These are phyloP conservation scores for Colistium nudipinnis DNA, from an alignment of 2,113 vertebrate genomes.

Conservation along the genomic window DNA sequence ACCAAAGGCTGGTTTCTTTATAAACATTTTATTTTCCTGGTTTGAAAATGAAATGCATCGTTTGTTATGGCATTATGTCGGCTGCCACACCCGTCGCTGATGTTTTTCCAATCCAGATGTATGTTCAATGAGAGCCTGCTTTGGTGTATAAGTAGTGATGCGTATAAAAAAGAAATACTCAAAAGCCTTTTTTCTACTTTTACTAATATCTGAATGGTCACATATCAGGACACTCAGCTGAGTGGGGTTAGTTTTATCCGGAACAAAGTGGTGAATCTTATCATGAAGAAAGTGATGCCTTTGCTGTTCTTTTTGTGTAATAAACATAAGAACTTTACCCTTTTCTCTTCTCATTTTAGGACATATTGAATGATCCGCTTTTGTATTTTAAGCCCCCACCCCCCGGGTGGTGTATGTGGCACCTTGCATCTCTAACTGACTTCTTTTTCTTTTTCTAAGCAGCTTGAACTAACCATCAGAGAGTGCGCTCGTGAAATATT, in stretches of 20 bases:
- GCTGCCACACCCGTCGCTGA: conserved; percentile 22
- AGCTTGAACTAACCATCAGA: conserved; percentile 9
- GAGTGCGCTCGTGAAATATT: conserved; percentile 22
- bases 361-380: neutral
- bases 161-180: conserved; percentile 37
- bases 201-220: conserved; percentile 65
- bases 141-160: conserved; percentile 74
- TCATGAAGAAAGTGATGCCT: conserved; percentile 73
- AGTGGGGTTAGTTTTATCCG: conserved; percentile 45
- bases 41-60: conserved; percentile 28
- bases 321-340: conserved; percentile 65
- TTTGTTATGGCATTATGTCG: conserved; percentile 37
- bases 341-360: conserved; percentile 33
- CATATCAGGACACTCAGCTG: conserved; percentile 64
- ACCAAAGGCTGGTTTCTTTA: conserved; percentile 71
- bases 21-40: conserved; percentile 41
- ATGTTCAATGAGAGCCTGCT: conserved; percentile 82
- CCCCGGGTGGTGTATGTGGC: too few species aligned
- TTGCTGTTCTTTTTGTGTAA: conserved; percentile 78
- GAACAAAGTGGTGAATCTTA: conserved; percentile 57
- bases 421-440: too few species aligned
- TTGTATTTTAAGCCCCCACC: too few species aligned
- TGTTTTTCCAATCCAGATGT: conserved; percentile 68
- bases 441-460: neutral
- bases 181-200: conserved; percentile 71